Evolutionary conservation across 2,113 vertebrate species (phyloP).

Genomic region (Mus spicilegus): DNA sequence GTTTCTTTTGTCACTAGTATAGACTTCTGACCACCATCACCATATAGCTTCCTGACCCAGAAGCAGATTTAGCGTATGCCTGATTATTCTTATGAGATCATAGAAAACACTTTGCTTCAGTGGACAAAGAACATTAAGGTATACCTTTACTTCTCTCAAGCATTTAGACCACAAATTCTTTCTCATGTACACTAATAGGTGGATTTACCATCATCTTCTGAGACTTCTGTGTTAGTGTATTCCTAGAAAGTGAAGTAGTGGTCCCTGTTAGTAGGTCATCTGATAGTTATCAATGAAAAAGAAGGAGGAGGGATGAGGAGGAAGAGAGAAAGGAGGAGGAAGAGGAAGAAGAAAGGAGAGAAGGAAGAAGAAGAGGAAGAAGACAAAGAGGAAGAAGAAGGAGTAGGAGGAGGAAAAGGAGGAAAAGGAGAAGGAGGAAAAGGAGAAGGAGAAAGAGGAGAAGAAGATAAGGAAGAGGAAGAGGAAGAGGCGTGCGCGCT

Average conservation of each 20-base stretch:
- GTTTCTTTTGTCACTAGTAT: not conserved
- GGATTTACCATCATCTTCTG: not conserved
- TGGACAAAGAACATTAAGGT: not conserved
- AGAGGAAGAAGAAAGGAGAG: no score
- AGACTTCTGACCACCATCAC: not conserved
- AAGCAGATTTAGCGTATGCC: not conserved
- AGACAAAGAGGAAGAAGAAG: not conserved
- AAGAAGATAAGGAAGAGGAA: not conserved
- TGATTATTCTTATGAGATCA: not conserved
- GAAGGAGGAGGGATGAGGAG: not conserved
- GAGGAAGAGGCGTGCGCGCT: not conserved
- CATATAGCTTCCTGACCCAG: not conserved
- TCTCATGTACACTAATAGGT: not conserved
- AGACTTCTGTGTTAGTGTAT: not conserved
- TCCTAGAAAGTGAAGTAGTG: not conserved
- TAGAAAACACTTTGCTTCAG: not conserved
- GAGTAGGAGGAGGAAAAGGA: not conserved
- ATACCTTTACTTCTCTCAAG: not conserved
- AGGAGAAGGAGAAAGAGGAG: no score
- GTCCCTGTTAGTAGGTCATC: not conserved
- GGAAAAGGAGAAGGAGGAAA: accelerated
- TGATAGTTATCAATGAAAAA: not conserved
- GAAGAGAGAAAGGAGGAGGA: not conserved
- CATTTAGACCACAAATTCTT: not conserved
- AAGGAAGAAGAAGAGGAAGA: no score